phyloP scores from a whole-genome alignment of 2,797 vertebrate genomes.

The Pygocentrus nattereri region DNA sequence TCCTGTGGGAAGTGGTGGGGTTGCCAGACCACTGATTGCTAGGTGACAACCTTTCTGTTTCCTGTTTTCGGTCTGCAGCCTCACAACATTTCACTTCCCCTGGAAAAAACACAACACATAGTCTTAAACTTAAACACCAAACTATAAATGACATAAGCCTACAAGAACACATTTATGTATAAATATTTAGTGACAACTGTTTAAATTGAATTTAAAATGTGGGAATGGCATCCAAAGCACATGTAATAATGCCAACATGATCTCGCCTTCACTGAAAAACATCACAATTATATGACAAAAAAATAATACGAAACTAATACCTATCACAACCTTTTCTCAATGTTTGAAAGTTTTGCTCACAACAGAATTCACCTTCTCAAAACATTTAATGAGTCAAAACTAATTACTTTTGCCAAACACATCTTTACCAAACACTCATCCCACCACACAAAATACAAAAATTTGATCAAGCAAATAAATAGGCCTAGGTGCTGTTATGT shows the following conservation, averaged over 20 bases:
- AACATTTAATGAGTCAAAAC: neutral
- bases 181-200: neutral
- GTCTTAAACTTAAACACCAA: neutral
- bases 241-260: neutral
- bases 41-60: conserved; percentile 71
- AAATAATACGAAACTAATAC: neutral
- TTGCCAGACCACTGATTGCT: conserved; percentile 84
- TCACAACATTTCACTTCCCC: conserved; percentile 79
- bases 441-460: neutral
- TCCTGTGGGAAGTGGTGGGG: conserved; percentile 77
- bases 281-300: neutral
- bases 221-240: conserved; percentile 1
- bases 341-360: neutral
- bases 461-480: neutral
- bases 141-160: neutral
- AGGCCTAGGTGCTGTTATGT: neutral
- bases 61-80: conserved; percentile 70
- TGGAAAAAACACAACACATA: conserved; percentile 68
- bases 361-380: neutral
- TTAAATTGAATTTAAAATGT: neutral
- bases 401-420: neutral
- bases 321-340: neutral
- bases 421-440: neutral
- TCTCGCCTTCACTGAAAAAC: neutral
- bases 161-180: neutral